Evolutionary conservation across 2,113 vertebrate species (phyloP).

Genomic region (Malurus alboscapulatus): DNA sequence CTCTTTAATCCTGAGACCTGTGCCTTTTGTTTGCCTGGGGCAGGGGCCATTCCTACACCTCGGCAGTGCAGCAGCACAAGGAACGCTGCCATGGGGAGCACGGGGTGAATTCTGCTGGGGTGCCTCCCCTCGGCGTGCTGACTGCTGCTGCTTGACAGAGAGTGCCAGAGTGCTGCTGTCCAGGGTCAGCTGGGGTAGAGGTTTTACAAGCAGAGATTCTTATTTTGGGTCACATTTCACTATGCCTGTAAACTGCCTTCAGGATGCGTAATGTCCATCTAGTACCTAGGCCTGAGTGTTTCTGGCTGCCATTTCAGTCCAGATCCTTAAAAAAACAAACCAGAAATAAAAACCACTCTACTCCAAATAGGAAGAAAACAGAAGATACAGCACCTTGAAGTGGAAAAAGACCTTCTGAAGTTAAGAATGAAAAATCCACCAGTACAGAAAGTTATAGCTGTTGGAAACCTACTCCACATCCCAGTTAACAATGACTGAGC

Average conservation of each 20-base stretch:
- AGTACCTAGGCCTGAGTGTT: fast-evolving
- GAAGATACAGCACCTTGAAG: not conserved
- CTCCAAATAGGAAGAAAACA: not conserved
- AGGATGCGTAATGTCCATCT: not conserved
- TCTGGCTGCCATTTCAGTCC: not conserved
- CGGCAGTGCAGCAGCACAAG: not conserved
- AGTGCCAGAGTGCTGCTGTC: fast-evolving
- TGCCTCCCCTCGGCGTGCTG: not conserved
- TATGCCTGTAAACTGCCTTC: not conserved
- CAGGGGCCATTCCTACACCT: not conserved
- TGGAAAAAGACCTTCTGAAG: not conserved
- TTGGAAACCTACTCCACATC: not conserved
- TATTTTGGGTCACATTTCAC: not conserved
- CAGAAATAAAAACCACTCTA: not conserved
- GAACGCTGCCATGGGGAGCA: fast-evolving
- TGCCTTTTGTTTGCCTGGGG: not conserved
- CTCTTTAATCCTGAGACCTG: not conserved
- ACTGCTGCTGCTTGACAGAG: not conserved
- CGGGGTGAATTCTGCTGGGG: not conserved
- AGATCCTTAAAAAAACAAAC: not conserved
- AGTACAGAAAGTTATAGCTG: not conserved
- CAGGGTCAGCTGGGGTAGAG: too few species aligned
- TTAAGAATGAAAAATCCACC: not conserved
- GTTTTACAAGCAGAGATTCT: not conserved
- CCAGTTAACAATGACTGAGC: not conserved